Percentiles rank a stretch among this genome's conserved stretches.
Conservation (phyloP, 2,888 invertebrate species). For the Perizoma affinitatum region DNA sequence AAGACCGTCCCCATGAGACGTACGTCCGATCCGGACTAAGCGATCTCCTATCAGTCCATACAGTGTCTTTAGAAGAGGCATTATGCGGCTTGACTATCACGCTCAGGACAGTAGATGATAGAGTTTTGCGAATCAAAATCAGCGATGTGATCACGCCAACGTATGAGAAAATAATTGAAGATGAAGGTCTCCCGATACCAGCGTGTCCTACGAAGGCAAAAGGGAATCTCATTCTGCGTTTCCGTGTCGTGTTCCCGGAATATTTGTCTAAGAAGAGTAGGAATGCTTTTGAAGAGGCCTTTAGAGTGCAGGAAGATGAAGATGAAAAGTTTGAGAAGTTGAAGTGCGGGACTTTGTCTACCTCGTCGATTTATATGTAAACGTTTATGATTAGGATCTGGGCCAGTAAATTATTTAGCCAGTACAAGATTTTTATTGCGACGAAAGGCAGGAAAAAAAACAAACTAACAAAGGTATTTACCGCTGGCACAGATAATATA, state of each 20-base stretch:
- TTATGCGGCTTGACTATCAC: conserved; percentile 87
- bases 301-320: conserved; percentile 63
- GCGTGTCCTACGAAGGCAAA: conserved; percentile 84
- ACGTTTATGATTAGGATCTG: background rate
- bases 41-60: conserved; percentile 86
- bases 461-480: too few species aligned
- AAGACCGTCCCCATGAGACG: conserved; percentile 87
- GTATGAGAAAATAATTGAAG: conserved; percentile 87
- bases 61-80: conserved; percentile 87
- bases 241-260: conserved; percentile 77
- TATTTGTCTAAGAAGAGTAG: conserved; percentile 74
- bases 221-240: conserved; percentile 88
- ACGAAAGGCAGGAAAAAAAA: too few species aligned
- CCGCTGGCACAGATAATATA: too few species aligned
- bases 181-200: conserved; percentile 89
- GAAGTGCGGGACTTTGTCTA: conserved; percentile 64
- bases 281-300: conserved; percentile 69
- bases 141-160: conserved; percentile 88
- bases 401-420: too few species aligned
- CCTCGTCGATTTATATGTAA: conserved; percentile 44
- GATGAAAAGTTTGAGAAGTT: conserved; percentile 65
- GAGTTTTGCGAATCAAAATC: conserved; percentile 87
- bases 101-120: conserved; percentile 88
- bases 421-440: too few species aligned
- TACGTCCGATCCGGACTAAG: conserved; percentile 86